Evolutionary conservation across 2,888 invertebrate species (phyloP), one percentile per base, ranked within the genome.

Genomic region (Labia minor): DNA sequence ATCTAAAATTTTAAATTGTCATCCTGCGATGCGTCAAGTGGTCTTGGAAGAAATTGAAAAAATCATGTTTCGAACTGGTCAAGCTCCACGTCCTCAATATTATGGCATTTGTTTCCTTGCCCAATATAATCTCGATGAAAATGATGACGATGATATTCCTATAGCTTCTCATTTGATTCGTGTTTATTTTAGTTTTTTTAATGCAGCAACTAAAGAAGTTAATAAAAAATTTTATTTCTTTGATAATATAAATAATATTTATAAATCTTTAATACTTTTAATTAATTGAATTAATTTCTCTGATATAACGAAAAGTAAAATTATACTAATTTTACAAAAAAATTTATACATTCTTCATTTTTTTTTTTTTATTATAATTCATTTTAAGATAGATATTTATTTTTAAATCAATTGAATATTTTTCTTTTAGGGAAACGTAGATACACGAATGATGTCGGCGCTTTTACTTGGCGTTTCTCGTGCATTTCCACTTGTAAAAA

Each of bases 121-220:
- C 63, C 92, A 94, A 77, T 89, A 95, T 75, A 84, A 85, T 66
- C 16, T 49, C 14, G 49, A 49, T 49, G 14, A 49, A n/a, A 49
- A 49, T n/a, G 49, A 49, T 4, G 49, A 49, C 3, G 86, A 88
- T 1, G 90, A 92, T 71, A 80, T 81, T 1, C 82, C 85, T 64
- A 83, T 95, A 16, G 94, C 97, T 0, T 86, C 86, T 71, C 88
- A 86, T 72, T 80, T 99, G 33, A 90, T 99, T 62, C 83, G 88
- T 70, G 89, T 98, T 65, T 99, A 98, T 77, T 94, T 99, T 76
- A 87, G 92, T 0, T 93, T 98, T 76, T 99, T 99, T 81, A 95
- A 95, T 79, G 90, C 93, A 64, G 86, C 89, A 67, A 86, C 94
- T 3, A 92, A 94, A 75, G 87, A 86, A 81, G 87, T 86, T 73